Percentiles rank a stretch among this genome's conserved stretches.
These are phyloP conservation scores for Lutjanus erythropterus DNA, from an alignment of 2,113 vertebrate species.

Conservation along the genomic window DNA sequence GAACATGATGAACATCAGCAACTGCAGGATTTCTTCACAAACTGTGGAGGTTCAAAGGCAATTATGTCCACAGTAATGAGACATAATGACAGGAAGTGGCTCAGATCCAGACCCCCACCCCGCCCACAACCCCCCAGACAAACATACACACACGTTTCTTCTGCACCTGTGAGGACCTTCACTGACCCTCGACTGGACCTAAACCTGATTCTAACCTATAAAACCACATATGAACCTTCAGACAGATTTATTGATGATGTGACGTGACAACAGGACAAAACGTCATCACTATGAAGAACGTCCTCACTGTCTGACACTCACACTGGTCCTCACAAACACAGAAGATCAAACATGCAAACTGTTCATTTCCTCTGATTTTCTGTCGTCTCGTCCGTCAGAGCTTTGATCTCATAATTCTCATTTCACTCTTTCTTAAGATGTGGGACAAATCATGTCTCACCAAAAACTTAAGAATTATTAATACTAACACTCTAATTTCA, in stretches of 20 bases:
- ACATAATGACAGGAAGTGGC: conserved; percentile 23
- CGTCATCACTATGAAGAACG: too few relatives aligned
- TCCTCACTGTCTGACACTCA: background rate
- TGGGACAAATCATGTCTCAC: too few relatives aligned
- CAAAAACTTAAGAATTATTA: too few relatives aligned
- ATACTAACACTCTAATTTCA: too few relatives aligned
- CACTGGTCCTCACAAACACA: background rate
- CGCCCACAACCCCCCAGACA: background rate
- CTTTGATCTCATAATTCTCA: too few relatives aligned
- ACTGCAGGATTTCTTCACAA: background rate
- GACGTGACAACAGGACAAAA: background rate
- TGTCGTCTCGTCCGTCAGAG: too few relatives aligned
- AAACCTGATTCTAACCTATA: background rate
- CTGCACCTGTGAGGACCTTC: background rate
- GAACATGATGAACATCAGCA: background rate
- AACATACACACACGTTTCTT: background rate
- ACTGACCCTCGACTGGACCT: background rate
- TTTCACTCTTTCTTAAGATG: too few relatives aligned
- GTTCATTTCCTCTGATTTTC: too few relatives aligned
- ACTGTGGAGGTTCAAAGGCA: background rate
- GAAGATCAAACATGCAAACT: too few relatives aligned
- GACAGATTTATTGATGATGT: background rate
- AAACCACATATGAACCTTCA: background rate
- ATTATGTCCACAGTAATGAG: background rate
- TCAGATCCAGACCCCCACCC: background rate